These are phyloP conservation scores for Xenopus borealis DNA, from an alignment of 2,113 vertebrate species.

Conservation along the genomic window DNA sequence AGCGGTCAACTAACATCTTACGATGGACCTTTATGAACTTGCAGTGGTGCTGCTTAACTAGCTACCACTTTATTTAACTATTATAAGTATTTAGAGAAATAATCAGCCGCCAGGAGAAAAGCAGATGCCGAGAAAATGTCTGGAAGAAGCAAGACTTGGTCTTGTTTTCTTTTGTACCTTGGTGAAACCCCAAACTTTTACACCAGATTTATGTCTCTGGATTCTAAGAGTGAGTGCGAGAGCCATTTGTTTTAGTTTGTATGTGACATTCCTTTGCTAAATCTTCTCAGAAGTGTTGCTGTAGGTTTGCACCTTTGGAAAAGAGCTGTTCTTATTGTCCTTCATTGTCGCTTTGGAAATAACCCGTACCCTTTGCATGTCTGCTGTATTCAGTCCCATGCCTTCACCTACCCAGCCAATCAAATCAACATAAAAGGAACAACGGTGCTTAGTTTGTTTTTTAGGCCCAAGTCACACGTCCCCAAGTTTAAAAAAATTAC, in stretches of 20 bases:
- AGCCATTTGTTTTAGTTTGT: neutral
- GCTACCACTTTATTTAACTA: conserved; percentile 22
- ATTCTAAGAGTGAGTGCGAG: neutral
- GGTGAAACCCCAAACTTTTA: neutral
- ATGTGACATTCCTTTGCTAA: neutral
- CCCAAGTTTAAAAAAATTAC: no score
- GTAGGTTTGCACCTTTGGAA: neutral
- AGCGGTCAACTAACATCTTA: conserved; percentile 75
- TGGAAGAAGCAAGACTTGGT: neutral
- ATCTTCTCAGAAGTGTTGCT: neutral
- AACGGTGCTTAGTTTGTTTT: no score
- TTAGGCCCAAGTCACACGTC: neutral
- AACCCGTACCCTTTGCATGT: neutral
- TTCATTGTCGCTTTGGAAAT: neutral
- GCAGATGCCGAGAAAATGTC: neutral
- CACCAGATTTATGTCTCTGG: neutral
- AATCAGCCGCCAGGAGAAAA: conserved; percentile 1
- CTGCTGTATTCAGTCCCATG: neutral
- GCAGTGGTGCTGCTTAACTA: conserved; percentile 1
- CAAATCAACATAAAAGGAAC: no score
- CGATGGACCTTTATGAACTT: conserved; percentile 9
- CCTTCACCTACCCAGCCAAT: no score
- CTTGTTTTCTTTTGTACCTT: neutral
- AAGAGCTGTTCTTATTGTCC: neutral
- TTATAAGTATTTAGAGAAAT: neutral